These are phyloP conservation scores for Macrobrachium nipponense DNA, from an alignment of 1,140 invertebrate species.

Conservation along the genomic window DNA sequence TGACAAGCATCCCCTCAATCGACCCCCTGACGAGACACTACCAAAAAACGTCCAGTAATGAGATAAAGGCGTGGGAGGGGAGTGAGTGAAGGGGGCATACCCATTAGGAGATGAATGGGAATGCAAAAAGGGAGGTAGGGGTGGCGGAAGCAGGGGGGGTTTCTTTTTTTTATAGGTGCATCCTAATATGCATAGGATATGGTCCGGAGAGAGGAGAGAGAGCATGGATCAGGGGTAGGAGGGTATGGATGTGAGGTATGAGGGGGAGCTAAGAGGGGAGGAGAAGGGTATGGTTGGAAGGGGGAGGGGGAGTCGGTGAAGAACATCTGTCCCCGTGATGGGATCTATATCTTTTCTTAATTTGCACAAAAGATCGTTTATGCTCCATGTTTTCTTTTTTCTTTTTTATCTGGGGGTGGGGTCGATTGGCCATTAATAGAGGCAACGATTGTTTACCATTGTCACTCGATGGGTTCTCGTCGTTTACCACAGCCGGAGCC, in stretches of 20 bases:
- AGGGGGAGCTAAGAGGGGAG: not conserved
- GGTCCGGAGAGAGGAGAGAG: not conserved
- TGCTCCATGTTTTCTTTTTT: no score
- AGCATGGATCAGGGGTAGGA: not conserved
- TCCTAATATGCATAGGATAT: not conserved
- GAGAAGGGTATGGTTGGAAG: not conserved
- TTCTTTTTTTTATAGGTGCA: not conserved
- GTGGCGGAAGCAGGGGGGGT: not conserved
- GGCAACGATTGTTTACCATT: no score
- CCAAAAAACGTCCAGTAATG: not conserved
- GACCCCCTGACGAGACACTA: no score
- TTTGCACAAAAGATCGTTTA: no score
- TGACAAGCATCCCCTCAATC: no score
- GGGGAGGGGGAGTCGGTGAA: not conserved
- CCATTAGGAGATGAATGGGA: no score
- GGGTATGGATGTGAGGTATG: not conserved
- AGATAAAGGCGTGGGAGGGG: not conserved
- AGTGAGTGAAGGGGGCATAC: no score
- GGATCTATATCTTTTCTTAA: not conserved
- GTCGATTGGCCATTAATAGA: no score
- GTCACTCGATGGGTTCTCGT: no score
- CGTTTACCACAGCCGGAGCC: no score
- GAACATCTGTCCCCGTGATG: not conserved
- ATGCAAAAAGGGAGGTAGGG: not conserved
- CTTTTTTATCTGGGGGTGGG: no score